A percentile compares a stretch with the other conserved stretches of the same genome.
phyloP scores from a whole-genome alignment of 1,140 invertebrate species.

The Drosophila biarmipes region DNA sequence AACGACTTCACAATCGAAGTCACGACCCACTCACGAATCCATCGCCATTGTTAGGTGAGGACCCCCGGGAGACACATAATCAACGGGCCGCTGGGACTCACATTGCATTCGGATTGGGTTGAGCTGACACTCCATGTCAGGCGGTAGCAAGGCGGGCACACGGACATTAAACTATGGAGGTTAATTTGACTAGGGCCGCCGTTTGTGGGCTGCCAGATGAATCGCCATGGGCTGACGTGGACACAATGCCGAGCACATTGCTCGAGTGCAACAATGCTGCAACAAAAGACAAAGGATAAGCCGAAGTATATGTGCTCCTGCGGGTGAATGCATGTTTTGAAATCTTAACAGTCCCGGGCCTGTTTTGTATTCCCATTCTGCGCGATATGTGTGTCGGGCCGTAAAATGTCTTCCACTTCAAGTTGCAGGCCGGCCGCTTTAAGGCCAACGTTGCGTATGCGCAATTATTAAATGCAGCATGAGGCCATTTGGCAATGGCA shows the following conservation, averaged over 20 bases:
- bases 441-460: conserved; percentile 76
- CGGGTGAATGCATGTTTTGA: conserved; percentile 36
- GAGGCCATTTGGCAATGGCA: conserved; percentile 48
- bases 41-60: conserved; percentile 11
- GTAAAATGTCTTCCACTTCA: conserved; percentile 66
- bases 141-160: conserved; percentile 33
- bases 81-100: conserved; percentile 21
- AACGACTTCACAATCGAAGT: neutral
- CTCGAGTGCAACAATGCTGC: conserved; percentile 35
- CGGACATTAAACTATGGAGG: conserved; percentile 72
- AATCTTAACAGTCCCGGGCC: conserved; percentile 16
- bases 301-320: conserved; percentile 26
- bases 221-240: conserved; percentile 48
- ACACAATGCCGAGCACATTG: conserved; percentile 57
- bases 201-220: conserved; percentile 51
- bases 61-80: conserved; percentile 24
- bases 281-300: conserved; percentile 47
- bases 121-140: conserved; percentile 48
- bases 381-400: conserved; percentile 35
- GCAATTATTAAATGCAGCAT: conserved; percentile 80
- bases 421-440: conserved; percentile 49
- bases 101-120: conserved; percentile 18
- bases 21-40: conserved; percentile 8
- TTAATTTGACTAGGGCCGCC: conserved; percentile 72
- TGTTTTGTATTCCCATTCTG: conserved; percentile 34